These are phyloP conservation scores for Drosophila bunnanda DNA, from an alignment of 2,888 invertebrate species.

Conservation along the genomic window DNA sequence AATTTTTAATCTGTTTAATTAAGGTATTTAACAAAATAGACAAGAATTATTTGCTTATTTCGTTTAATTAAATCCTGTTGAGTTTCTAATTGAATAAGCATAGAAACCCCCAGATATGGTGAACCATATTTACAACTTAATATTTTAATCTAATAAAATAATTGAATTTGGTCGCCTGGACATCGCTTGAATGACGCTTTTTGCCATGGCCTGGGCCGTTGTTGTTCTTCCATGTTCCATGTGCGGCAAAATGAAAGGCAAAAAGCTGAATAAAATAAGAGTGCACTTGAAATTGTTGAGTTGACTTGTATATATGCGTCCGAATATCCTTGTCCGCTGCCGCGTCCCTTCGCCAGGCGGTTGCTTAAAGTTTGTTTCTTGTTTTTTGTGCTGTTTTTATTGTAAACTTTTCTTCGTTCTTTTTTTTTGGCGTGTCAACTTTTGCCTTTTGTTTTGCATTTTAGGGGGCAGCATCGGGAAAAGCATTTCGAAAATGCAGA, in stretches of 20 bases:
- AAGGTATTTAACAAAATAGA: neutral
- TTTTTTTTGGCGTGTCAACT: conserved; percentile 60
- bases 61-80: neutral
- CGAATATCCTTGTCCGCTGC: conserved; percentile 16
- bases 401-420: neutral
- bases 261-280: conserved; percentile 64
- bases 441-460: conserved; percentile 72
- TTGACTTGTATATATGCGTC: conserved; percentile 36
- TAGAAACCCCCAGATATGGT: neutral
- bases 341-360: conserved; percentile 8
- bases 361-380: conserved; percentile 59
- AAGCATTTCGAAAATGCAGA: conserved; percentile 74
- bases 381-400: conserved; percentile 1
- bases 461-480: conserved; percentile 45
- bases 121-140: conserved; percentile 7
- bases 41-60: neutral
- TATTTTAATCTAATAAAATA: conserved; percentile 23
- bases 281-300: conserved; percentile 78
- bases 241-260: conserved; percentile 31
- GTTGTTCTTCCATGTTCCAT: conserved; percentile 36
- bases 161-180: conserved; percentile 28
- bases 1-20: neutral
- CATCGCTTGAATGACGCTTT: conserved; percentile 10
- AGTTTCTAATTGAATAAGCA: neutral
- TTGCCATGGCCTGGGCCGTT: conserved; percentile 1